These are phyloP conservation scores for Corella eumyota DNA, from an alignment of 23 tunicate species.

Conservation along the genomic window DNA sequence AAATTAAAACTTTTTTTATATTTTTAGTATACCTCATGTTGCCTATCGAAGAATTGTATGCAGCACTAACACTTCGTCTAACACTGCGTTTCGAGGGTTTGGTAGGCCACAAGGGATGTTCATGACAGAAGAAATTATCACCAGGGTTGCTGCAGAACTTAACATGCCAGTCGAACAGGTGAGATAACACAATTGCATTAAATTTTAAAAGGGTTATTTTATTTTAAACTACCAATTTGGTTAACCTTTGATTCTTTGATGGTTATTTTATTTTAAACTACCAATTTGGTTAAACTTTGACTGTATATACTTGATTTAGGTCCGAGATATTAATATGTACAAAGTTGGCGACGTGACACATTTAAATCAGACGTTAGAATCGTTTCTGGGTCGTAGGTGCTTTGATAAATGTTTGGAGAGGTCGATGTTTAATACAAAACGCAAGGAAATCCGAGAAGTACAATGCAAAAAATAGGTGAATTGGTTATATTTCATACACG, in stretches of 20 bases:
- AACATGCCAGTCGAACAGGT: slow-evolving; percentile 48
- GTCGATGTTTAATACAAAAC: slow-evolving; percentile 11
- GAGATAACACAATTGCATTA: not conserved
- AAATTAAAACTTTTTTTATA: too few relatives aligned
- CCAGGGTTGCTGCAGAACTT: slow-evolving; percentile 29
- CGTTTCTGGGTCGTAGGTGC: slow-evolving; percentile 19
- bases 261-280: too few relatives aligned
- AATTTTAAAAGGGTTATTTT: too few relatives aligned
- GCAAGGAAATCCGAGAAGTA: slow-evolving; percentile 23
- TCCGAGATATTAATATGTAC: slow-evolving; percentile 54
- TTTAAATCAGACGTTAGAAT: slow-evolving; percentile 17
- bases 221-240: too few relatives aligned
- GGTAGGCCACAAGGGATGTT: slow-evolving; percentile 73
- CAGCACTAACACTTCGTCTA: slow-evolving; percentile 65
- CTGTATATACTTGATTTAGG: too few relatives aligned
- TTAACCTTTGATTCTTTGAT: too few relatives aligned
- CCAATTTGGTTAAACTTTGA: too few relatives aligned
- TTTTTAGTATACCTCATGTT: too few relatives aligned
- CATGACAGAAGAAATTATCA: slow-evolving; percentile 39
- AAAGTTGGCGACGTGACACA: slow-evolving; percentile 48
- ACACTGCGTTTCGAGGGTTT: slow-evolving; percentile 93
- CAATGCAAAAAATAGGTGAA: slow-evolving; percentile 41
- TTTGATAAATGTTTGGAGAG: slow-evolving; percentile 47
- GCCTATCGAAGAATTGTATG: too few relatives aligned
- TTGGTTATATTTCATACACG: too few relatives aligned